These are phyloP conservation scores for Anticlea derivata DNA, from an alignment of 2,888 invertebrate genomes.

Conservation along the genomic window DNA sequence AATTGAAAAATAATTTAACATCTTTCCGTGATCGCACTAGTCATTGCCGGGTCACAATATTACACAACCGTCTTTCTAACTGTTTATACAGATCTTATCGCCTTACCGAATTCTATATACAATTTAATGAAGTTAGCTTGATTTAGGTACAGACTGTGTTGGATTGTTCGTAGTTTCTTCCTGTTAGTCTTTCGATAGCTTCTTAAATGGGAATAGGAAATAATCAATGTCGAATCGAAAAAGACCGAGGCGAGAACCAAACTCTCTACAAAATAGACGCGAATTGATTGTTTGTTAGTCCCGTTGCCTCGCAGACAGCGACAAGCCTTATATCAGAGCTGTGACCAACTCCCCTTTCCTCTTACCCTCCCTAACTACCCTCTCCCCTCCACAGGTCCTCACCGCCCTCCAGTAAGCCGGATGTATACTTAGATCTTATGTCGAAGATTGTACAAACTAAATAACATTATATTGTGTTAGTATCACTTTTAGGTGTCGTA, in stretches of 20 bases:
- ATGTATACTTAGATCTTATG: slow-evolving; percentile 39
- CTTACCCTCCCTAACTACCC: slow-evolving; percentile 7
- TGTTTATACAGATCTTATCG: slow-evolving; percentile 56
- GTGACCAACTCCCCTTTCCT: slow-evolving; percentile 5
- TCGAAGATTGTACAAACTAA: slow-evolving; percentile 54
- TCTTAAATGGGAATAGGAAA: slow-evolving; percentile 1
- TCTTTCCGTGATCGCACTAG: slow-evolving; percentile 6
- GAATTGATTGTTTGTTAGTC: slow-evolving; percentile 5
- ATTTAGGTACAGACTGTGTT: slow-evolving; percentile 36
- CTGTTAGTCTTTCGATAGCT: slow-evolving; percentile 15
- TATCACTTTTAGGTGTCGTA: not conserved
- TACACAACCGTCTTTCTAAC: slow-evolving; percentile 30
- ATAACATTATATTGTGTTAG: slow-evolving; percentile 45
- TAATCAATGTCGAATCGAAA: not conserved
- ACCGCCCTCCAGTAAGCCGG: slow-evolving; percentile 37
- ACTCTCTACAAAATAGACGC: not conserved
- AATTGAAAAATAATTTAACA: too few species aligned
- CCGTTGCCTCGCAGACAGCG: slow-evolving; percentile 5
- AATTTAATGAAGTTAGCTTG: slow-evolving; percentile 49
- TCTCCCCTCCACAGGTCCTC: slow-evolving; percentile 46
- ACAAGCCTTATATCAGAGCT: slow-evolving; percentile 10
- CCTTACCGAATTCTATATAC: slow-evolving; percentile 64
- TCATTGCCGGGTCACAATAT: slow-evolving; percentile 16
- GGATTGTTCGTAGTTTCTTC: slow-evolving; percentile 22
- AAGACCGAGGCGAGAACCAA: not conserved